Evolutionary conservation across 2,888 invertebrate species (phyloP), one percentile per base, ranked within the genome.

Genomic region (Blastobasis lacticolella): DNA sequence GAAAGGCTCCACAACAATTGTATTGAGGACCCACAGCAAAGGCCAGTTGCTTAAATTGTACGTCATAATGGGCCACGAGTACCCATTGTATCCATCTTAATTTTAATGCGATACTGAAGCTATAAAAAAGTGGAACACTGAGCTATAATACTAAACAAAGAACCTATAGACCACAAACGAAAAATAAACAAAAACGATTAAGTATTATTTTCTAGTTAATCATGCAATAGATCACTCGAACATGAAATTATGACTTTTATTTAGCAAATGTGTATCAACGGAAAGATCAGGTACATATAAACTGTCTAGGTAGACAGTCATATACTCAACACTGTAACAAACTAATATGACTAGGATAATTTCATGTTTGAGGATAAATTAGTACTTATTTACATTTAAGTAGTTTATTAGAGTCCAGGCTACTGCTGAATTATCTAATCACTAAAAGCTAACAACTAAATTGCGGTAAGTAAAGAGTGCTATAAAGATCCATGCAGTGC

Each of bases 281-380:
- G 23, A 73, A 69, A 64, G 57, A 55, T 54, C 62, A 65, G 23
- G 23, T 23, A 23, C 1, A 23, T 23, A 23, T 3, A 23, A 23
- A 23, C 23, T 23, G 23, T 23, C 23, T 23, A 23, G 23, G 23
- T 23, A 23, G 53, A 59, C 57, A 60, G 51, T 50, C 68, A 70
- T 67, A 64, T 67, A 52, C 54, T 59, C 49, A 56, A 23, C 23
- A 23, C 23, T 23, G 23, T 23, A 23, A 23, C 23, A 23, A 3
- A 2, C 23, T 23, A 23, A 23, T 2, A 23, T 23, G 23, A 3
- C 23, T 23, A 23, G 23, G 62, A 54, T 62, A 78, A 82, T 78
- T 83, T 81, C 77, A 63, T 78, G 83, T 85, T 84, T 80, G 81
- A 84, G 83, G 64, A 59, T 60, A 63, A 51, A 62, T 73, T 66